phyloP scores from a whole-genome alignment of 2,113 vertebrate species.

The Romanogobio albipinnatus region DNA sequence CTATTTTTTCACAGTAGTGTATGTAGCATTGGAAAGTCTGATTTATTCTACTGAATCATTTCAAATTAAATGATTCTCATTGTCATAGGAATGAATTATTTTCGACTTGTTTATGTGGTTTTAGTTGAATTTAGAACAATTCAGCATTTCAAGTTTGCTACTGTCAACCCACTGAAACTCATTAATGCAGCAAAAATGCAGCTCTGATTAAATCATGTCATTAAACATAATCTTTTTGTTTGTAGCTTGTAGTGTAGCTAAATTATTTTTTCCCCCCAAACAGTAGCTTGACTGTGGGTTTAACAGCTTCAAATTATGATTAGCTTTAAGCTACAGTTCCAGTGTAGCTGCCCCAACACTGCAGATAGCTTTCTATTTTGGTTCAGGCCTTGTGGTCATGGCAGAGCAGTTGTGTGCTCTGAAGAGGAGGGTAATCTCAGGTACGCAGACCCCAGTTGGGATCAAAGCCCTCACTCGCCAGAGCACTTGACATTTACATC shows the following conservation, averaged over 20 bases:
- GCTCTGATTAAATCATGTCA: background rate
- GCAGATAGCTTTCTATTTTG: background rate
- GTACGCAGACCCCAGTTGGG: constrained; percentile 23
- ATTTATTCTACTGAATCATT: background rate
- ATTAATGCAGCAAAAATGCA: background rate
- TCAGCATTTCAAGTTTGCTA: background rate
- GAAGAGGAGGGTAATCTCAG: constrained; percentile 26
- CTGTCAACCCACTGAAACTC: background rate
- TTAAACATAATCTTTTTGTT: too few relatives aligned
- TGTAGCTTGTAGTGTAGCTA: too few relatives aligned
- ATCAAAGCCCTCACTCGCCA: constrained; percentile 45
- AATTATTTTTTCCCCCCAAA: background rate
- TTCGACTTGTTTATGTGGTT: background rate
- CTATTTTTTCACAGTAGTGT: too few relatives aligned
- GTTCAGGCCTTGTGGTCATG: constrained; percentile 9
- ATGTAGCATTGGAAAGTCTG: background rate
- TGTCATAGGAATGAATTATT: background rate
- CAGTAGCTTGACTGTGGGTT: background rate
- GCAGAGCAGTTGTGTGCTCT: background rate
- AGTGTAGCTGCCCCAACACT: background rate
- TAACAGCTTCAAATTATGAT: background rate
- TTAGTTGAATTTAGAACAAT: background rate
- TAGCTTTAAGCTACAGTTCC: background rate
- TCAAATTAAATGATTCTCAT: background rate
- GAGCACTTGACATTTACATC: constrained; percentile 58